Evolutionary conservation across 2,888 invertebrate genomes (phyloP).

Genomic region (Bhutanitis thaidina): DNA sequence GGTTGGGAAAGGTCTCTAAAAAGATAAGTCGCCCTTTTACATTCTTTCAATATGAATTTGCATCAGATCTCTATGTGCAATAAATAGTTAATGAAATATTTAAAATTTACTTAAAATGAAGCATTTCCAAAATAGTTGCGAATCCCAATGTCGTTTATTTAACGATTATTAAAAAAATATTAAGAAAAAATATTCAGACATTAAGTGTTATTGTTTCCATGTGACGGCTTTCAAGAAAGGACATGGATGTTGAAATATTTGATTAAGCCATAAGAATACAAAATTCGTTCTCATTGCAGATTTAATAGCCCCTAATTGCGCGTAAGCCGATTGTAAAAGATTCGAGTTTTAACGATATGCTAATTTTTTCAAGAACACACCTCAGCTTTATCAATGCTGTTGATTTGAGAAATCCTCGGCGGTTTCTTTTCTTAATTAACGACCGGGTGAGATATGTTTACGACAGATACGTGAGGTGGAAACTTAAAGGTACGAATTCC

Average conservation of each 20-base stretch:
- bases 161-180: too few relatives aligned
- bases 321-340: slow-evolving; percentile 10
- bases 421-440: slow-evolving; percentile 17
- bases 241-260: neutral
- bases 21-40: too few relatives aligned
- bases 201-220: too few relatives aligned
- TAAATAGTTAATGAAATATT: too few relatives aligned
- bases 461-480: slow-evolving; percentile 15
- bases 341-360: slow-evolving; percentile 7
- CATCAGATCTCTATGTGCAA: too few relatives aligned
- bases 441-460: slow-evolving; percentile 18
- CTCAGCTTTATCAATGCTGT: slow-evolving; percentile 2
- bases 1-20: too few relatives aligned
- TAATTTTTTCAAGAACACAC: slow-evolving; percentile 10
- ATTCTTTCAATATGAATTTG: too few relatives aligned
- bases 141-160: too few relatives aligned
- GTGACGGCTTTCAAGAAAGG: neutral
- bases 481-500: slow-evolving; percentile 11
- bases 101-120: too few relatives aligned
- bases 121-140: too few relatives aligned
- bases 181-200: too few relatives aligned
- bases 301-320: neutral
- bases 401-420: slow-evolving; percentile 12
- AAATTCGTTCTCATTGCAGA: neutral
- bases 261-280: neutral